A percentile compares a stretch with the other conserved stretches of the same genome.
These are phyloP conservation scores for Acanthurus lineatus DNA, from an alignment of 2,797 vertebrate species.

Conservation along the genomic window DNA sequence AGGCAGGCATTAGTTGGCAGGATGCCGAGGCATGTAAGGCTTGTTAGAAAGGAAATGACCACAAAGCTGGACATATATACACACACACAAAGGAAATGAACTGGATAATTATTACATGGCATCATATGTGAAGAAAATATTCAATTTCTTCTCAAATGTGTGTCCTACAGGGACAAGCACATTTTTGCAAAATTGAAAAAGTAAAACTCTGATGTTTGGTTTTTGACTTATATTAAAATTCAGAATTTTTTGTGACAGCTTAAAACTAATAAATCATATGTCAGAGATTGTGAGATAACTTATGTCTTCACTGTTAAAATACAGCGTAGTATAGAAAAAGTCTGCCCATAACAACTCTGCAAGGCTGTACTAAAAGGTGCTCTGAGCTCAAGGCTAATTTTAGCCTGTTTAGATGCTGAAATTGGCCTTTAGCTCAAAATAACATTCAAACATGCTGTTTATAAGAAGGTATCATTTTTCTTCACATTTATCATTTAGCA, in stretches of 20 bases:
- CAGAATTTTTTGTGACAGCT: background rate
- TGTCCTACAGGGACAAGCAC: background rate
- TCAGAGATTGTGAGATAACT: background rate
- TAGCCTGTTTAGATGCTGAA: background rate
- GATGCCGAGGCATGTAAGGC: slow-evolving; percentile 7
- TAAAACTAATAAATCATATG: background rate
- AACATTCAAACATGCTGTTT: background rate
- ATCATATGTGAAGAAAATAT: background rate
- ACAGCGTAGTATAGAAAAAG: background rate
- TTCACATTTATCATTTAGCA: background rate
- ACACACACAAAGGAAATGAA: slow-evolving; percentile 29
- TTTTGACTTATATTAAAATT: background rate
- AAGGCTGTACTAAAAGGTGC: background rate
- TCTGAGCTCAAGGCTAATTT: background rate
- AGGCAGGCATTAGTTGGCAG: slow-evolving; percentile 33
- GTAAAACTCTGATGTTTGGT: background rate
- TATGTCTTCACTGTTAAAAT: background rate
- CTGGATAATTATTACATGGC: slow-evolving; percentile 13
- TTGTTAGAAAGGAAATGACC: slow-evolving; percentile 33
- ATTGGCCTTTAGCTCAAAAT: background rate
- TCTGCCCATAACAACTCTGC: background rate
- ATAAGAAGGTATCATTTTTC: background rate
- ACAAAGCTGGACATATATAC: slow-evolving; percentile 25
- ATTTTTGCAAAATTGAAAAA: background rate
- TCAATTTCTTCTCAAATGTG: background rate